Percentiles rank a stretch among this genome's conserved stretches.
phyloP scores from a whole-genome alignment of 2,797 vertebrate genomes.

The Schizopygopsis malacanthus region DNA sequence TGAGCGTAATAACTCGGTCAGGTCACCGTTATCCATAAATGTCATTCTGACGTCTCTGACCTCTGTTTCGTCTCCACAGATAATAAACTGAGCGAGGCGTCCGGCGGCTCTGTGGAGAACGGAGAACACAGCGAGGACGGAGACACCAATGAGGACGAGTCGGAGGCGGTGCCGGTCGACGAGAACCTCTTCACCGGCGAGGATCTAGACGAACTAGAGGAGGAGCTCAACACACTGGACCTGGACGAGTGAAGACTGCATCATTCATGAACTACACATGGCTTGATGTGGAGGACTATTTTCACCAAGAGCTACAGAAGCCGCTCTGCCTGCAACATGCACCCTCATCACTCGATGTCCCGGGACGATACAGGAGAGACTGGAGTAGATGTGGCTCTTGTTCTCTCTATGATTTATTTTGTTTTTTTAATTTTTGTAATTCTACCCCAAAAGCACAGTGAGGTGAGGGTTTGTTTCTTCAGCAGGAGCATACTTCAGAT shows the following conservation, averaged over 20 bases:
- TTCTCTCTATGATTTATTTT: conserved; percentile 12
- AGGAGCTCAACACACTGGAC: conserved; percentile 93
- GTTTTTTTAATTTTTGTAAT: conserved; percentile 3
- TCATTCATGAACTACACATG: conserved; percentile 54
- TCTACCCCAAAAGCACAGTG: conserved; percentile 42
- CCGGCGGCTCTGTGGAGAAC: conserved; percentile 87
- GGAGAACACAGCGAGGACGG: conserved; percentile 76
- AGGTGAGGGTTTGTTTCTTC: conserved; percentile 18
- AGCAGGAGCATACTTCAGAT: conserved; percentile 24
- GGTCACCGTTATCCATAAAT: not conserved
- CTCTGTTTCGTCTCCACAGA: conserved; percentile 74
- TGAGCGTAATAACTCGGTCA: not conserved
- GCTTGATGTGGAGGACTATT: conserved; percentile 56
- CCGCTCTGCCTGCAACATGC: conserved; percentile 35
- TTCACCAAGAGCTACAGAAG: conserved; percentile 52
- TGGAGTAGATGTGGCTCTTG: conserved; percentile 3
- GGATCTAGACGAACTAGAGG: conserved; percentile 97
- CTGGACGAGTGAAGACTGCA: conserved; percentile 85
- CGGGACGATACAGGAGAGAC: conserved; percentile 18
- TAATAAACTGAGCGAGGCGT: conserved; percentile 91
- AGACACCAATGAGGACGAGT: conserved; percentile 76
- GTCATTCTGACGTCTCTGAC: not conserved
- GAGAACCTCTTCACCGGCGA: conserved; percentile 98
- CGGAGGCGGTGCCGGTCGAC: conserved; percentile 92
- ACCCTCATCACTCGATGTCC: conserved; percentile 10